Evolutionary conservation across 2,113 vertebrate genomes (phyloP), one percentile per base, ranked within the genome.

Genomic region (Strix aluco): DNA sequence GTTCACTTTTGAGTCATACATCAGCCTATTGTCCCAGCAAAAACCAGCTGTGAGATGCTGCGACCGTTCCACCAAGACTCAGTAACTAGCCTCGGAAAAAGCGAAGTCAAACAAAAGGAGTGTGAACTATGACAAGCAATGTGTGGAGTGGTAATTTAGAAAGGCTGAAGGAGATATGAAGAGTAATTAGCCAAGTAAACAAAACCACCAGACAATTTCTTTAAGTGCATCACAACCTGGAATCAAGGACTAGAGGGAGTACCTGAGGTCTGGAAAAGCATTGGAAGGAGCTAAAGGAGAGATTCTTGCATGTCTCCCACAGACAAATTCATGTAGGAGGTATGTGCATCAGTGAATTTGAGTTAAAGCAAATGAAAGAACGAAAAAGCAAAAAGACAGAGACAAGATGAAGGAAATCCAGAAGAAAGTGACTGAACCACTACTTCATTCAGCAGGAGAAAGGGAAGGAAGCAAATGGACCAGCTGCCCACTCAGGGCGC

Each of bases 101-200:
- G 63, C 26, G 11, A 96, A 83, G 75, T 59, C 59, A 94, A 77
- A 93, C 59, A 91, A 81, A 95, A 90, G 85, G 63, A 88, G 47
- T 13, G 30, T 59, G 69, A 96, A 90, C 92, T 66, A 63, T 26
- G 36, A 82, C 73, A 80, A 80, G 79, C 46, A 70, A 62, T 20
- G 38, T 58, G 71, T 59, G 59, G 71, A 94, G 38, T 52, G 42
- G 59, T 67, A 67, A 92, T 61, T 84, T 44, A 81, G 47, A 79
- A 83, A 18, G 85, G 38, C 59, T 77, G n/a, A 89, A 92, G 79
- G 40, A 92, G 32, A 96, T 22, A 30, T 55, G 63, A 88, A 73
- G 9, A 80, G 58, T 74, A 81, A 90, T 92, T 90, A 88, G 80
- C 10, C 63, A 94, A 78, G 88, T 73, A 94, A 94, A 86, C 29